A percentile compares a stretch with the other conserved stretches of the same genome.
These are phyloP conservation scores for Lithophane leautieri DNA, from an alignment of 2,888 invertebrate genomes.

Conservation along the genomic window DNA sequence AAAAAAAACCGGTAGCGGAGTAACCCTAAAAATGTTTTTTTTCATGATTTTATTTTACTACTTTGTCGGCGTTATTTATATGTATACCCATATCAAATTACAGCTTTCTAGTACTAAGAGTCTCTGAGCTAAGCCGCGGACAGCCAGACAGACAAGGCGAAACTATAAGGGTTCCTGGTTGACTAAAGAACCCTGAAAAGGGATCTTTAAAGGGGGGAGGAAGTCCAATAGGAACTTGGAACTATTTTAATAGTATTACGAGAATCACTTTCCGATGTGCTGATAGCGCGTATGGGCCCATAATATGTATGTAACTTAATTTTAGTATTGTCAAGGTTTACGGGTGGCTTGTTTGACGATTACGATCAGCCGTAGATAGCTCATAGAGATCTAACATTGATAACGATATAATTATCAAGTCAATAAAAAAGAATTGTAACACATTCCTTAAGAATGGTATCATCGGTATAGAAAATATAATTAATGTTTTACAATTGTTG, in stretches of 20 bases:
- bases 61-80: too few species aligned
- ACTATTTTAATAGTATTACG: background rate
- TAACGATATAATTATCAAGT: slow-evolving; percentile 25
- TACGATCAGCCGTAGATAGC: slow-evolving; percentile 31
- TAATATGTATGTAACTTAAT: background rate
- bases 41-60: too few species aligned
- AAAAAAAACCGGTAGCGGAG: too few species aligned
- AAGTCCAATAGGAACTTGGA: too few species aligned
- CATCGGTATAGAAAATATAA: background rate
- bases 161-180: too few species aligned
- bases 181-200: too few species aligned
- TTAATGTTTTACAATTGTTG: background rate
- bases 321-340: slow-evolving; percentile 35
- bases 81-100: too few species aligned
- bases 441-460: slow-evolving; percentile 10
- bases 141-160: too few species aligned
- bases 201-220: too few species aligned
- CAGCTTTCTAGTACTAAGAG: too few species aligned
- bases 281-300: background rate
- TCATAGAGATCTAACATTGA: slow-evolving; percentile 32
- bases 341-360: slow-evolving; percentile 41
- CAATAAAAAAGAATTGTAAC: slow-evolving; percentile 32
- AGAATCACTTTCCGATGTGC: background rate
- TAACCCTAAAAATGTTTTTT: too few species aligned
- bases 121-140: too few species aligned